Evolutionary conservation across 1,140 invertebrate species (phyloP).

Genomic region (Bombus vancouverensis): DNA sequence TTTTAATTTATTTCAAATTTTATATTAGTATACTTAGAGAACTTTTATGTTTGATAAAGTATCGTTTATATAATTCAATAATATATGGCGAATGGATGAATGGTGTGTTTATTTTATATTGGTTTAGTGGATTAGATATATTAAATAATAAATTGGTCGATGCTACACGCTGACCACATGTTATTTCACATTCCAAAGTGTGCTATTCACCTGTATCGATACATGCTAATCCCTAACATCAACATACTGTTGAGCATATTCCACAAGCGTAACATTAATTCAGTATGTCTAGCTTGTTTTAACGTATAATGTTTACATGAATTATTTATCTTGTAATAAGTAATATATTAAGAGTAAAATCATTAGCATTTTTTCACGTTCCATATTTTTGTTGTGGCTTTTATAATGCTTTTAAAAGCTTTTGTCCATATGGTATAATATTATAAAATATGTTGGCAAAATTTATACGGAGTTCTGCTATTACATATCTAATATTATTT

Average conservation of each 20-base stretch:
- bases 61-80: no score
- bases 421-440: neutral
- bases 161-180: neutral
- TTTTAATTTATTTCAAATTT: neutral
- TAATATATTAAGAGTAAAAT: neutral
- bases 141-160: neutral
- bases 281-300: neutral
- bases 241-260: neutral
- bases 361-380: neutral
- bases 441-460: neutral
- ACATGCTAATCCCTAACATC: neutral
- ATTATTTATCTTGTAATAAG: neutral
- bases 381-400: neutral
- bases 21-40: neutral
- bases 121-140: neutral
- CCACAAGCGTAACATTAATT: neutral
- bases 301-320: neutral
- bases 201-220: neutral
- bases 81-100: no score
- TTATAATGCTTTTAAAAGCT: no score
- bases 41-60: no score
- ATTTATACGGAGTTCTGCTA: neutral
- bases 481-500: neutral
- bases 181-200: neutral
- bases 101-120: neutral